Percentiles rank a stretch among this genome's conserved stretches.
Conservation (phyloP, 2,797 vertebrate species). For the Urophycis tenuis region DNA sequence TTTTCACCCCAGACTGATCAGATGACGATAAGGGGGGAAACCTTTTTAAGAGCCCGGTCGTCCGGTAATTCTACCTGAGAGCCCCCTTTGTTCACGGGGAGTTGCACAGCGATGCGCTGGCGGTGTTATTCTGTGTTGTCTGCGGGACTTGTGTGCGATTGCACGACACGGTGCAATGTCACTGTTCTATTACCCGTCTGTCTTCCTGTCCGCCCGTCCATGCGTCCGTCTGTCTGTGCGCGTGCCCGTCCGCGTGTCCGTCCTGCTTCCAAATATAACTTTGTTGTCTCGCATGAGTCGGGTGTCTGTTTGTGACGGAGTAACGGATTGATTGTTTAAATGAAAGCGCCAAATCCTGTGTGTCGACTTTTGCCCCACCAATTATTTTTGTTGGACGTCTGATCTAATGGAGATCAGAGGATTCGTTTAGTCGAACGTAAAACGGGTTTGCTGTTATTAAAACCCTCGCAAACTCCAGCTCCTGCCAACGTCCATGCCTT, state of each 20-base stretch:
- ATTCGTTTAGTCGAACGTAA: neutral
- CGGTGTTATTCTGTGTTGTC: neutral
- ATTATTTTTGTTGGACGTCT: neutral
- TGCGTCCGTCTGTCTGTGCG: neutral
- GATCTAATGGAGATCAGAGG: neutral
- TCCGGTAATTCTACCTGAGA: neutral
- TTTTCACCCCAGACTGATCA: conserved; percentile 14
- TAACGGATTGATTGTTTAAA: neutral
- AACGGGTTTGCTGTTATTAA: neutral
- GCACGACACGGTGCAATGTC: neutral
- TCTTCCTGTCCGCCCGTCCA: neutral
- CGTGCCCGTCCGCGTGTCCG: neutral
- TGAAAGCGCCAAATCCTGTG: neutral
- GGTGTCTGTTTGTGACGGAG: neutral
- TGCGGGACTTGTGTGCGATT: neutral
- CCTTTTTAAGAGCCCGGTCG: neutral
- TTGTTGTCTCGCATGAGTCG: neutral
- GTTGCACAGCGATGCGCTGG: neutral
- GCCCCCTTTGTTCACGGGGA: neutral
- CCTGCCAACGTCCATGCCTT: neutral
- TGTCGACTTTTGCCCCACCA: neutral
- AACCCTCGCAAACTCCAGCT: neutral
- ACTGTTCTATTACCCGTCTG: neutral
- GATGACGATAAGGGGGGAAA: neutral
- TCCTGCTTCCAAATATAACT: neutral